A percentile compares a stretch with the other conserved stretches of the same genome.
Evolutionary conservation across 2,888 invertebrate species (phyloP).

Genomic region (Chloroclysta siterata): DNA sequence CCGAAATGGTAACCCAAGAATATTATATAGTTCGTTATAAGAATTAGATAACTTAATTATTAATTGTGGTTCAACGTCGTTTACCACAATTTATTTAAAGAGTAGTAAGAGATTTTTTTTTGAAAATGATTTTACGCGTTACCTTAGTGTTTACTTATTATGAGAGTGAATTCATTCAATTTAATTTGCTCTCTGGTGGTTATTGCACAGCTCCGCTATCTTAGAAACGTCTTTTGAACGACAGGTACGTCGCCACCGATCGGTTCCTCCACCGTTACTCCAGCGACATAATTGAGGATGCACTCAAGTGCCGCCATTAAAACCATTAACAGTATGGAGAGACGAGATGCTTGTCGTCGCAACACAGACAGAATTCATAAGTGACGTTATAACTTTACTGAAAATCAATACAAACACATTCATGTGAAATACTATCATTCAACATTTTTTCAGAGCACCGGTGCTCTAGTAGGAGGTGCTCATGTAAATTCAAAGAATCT

Average conservation of each 20-base stretch:
- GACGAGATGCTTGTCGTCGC: not conserved
- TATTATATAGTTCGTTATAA: too few relatives aligned
- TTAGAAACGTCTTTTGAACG: not conserved
- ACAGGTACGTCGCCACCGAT: not conserved
- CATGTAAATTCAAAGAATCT: too few relatives aligned
- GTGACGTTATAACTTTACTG: not conserved
- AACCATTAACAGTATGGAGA: slow-evolving; percentile 17
- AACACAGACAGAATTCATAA: slow-evolving; percentile 2
- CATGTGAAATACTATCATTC: not conserved
- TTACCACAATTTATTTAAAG: too few relatives aligned
- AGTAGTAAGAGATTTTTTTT: too few relatives aligned
- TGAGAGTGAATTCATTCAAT: too few relatives aligned
- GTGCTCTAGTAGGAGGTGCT: too few relatives aligned
- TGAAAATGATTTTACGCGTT: too few relatives aligned
- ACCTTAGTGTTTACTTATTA: too few relatives aligned
- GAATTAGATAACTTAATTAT: too few relatives aligned
- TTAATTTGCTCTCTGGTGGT: not conserved
- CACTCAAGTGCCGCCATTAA: slow-evolving; percentile 27
- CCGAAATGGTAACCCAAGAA: too few relatives aligned
- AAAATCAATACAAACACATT: not conserved
- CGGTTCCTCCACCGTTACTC: slow-evolving; percentile 22
- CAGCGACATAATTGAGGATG: slow-evolving; percentile 38
- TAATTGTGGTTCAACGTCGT: too few relatives aligned
- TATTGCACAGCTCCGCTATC: not conserved
- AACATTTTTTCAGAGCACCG: not conserved